Percentiles rank a stretch among this genome's conserved stretches.
Conservation (phyloP, 2,888 invertebrate genomes). For the Agonopterix heracliana region DNA sequence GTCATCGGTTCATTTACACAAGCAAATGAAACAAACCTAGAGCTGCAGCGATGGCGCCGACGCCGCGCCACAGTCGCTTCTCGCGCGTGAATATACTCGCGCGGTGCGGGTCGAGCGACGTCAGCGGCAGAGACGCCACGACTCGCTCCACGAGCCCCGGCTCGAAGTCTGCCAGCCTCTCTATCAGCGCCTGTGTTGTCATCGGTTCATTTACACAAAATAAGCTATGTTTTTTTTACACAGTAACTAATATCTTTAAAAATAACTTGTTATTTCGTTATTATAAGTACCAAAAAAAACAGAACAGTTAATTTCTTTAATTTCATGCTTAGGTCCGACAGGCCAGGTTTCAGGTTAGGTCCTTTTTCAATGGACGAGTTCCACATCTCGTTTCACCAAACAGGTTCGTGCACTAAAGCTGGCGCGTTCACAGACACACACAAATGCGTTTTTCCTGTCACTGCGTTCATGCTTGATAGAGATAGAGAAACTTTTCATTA, state of each 20-base stretch:
- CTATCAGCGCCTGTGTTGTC: conserved; percentile 70
- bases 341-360: no score
- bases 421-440: no score
- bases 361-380: no score
- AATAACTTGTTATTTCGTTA: no score
- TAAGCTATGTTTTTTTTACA: neutral
- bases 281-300: no score
- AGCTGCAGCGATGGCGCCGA: conserved; percentile 61
- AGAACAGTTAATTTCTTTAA: no score
- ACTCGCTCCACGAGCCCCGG: conserved; percentile 82
- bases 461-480: no score
- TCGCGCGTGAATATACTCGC: conserved; percentile 56
- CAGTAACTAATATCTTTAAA: neutral
- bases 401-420: no score
- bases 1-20: neutral
- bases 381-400: no score
- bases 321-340: no score
- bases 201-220: neutral
- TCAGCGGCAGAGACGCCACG: conserved; percentile 66
- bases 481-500: no score
- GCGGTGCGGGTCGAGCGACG: conserved; percentile 62
- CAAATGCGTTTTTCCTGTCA: no score
- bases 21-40: conserved; percentile 31
- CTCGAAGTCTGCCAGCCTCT: conserved; percentile 79
- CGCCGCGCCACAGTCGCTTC: conserved; percentile 55